Evolutionary conservation across 2,113 vertebrate species (phyloP).

Genomic region (Apodemus speciosus): DNA sequence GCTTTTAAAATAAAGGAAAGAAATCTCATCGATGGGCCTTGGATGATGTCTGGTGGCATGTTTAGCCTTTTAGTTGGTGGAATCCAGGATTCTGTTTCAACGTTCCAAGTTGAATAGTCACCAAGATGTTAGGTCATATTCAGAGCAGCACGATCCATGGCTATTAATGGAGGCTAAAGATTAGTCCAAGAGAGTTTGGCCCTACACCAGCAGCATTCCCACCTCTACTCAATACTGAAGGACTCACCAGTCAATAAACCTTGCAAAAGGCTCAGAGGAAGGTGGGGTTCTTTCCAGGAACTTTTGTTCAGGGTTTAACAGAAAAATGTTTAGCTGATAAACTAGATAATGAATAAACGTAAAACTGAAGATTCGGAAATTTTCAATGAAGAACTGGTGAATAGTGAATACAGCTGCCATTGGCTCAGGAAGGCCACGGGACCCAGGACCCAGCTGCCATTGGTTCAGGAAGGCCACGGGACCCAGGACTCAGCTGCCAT

Average conservation of each 20-base stretch:
- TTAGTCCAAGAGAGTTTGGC: not conserved
- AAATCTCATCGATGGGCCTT: not conserved
- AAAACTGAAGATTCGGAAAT: not conserved
- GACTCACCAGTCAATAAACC: not conserved
- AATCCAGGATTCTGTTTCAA: not conserved
- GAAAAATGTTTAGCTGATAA: conserved; percentile 6
- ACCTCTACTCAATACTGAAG: not conserved
- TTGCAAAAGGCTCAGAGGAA: not conserved
- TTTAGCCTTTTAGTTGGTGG: not conserved
- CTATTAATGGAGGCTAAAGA: not conserved
- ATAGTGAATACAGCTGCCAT: not conserved
- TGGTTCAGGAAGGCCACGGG: too few relatives aligned
- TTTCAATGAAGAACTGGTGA: not conserved
- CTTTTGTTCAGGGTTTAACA: not conserved
- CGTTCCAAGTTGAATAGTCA: not conserved
- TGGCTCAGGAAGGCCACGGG: too few relatives aligned
- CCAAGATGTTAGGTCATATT: not conserved
- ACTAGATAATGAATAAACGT: conserved; percentile 35
- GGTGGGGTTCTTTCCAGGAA: not conserved
- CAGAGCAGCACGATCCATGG: not conserved
- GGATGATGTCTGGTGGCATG: not conserved
- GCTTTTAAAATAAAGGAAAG: not conserved
- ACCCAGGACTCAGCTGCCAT: too few relatives aligned
- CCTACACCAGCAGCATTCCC: too few relatives aligned
- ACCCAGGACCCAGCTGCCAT: not conserved